Evolutionary conservation across 2,113 vertebrate genomes (phyloP).

Genomic region (Trochalopteron elliotii): DNA sequence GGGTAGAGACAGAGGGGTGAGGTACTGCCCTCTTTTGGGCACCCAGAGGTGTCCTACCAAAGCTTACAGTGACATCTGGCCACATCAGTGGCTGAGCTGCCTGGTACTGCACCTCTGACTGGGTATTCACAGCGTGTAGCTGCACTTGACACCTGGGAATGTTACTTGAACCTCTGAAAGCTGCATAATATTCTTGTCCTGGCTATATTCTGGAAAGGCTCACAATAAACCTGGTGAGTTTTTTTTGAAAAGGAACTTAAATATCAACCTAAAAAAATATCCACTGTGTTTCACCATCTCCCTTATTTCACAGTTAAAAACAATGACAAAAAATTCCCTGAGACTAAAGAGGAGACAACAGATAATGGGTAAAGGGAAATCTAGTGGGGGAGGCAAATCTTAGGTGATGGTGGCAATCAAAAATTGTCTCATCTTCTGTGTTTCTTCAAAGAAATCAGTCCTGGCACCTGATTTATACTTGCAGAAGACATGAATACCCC

Average conservation of each 20-base stretch:
- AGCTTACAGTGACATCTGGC: background rate
- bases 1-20: background rate
- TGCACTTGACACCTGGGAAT: background rate
- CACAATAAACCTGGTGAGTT: background rate
- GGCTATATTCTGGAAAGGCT: background rate
- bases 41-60: background rate
- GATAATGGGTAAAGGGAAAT: background rate
- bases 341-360: slow-evolving; percentile 36
- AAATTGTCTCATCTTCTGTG: background rate
- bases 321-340: slow-evolving; percentile 30
- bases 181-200: background rate
- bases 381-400: background rate
- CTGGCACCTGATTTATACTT: background rate
- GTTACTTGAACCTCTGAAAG: background rate
- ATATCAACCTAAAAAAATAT: background rate
- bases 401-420: background rate
- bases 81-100: background rate
- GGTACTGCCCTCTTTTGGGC: background rate
- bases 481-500: background rate
- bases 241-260: background rate
- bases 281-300: background rate
- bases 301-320: slow-evolving; percentile 18
- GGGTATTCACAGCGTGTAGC: background rate
- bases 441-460: background rate
- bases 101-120: background rate